Conservation (phyloP, 2,888 invertebrate genomes). For the Cerastoderma edule region DNA sequence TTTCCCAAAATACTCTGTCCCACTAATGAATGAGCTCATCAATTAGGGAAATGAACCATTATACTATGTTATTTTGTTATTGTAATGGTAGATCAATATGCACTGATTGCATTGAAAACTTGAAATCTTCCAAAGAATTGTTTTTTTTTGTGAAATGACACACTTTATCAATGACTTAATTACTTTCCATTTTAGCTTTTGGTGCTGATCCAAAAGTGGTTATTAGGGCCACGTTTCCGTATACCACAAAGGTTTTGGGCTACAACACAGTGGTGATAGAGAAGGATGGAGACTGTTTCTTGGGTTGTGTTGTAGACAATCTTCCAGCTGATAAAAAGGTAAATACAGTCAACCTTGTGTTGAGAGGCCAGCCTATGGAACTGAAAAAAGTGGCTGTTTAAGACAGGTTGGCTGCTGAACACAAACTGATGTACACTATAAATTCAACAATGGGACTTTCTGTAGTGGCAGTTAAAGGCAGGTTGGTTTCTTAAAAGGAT, state of each 20-base stretch:
- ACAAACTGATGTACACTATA: no score
- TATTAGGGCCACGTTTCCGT: slow-evolving; percentile 76
- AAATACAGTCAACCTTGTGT: slow-evolving; percentile 1
- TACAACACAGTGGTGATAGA: slow-evolving; percentile 62
- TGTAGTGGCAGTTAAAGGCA: not conserved
- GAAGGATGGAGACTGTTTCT: slow-evolving; percentile 70
- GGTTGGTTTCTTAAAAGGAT: not conserved
- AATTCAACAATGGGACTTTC: not conserved
- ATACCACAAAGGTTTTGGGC: slow-evolving; percentile 75
- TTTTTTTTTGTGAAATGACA: no score
- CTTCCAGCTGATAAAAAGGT: slow-evolving; percentile 69
- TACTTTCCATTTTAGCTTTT: slow-evolving; percentile 64
- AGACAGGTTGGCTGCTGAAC: no score
- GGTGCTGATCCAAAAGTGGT: slow-evolving; percentile 78
- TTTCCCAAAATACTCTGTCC: no score
- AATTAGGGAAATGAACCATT: no score
- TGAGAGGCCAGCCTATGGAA: no score
- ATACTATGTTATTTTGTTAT: not conserved
- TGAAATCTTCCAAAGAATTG: no score
- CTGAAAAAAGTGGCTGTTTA: no score
- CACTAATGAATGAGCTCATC: no score
- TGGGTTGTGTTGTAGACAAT: slow-evolving; percentile 77
- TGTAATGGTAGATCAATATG: not conserved
- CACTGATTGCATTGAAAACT: no score
- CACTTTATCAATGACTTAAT: not conserved